Percentiles rank a stretch among this genome's conserved stretches.
These are phyloP conservation scores for Tenrec ecaudatus DNA, from an alignment of 2,113 vertebrate species.

Conservation along the genomic window DNA sequence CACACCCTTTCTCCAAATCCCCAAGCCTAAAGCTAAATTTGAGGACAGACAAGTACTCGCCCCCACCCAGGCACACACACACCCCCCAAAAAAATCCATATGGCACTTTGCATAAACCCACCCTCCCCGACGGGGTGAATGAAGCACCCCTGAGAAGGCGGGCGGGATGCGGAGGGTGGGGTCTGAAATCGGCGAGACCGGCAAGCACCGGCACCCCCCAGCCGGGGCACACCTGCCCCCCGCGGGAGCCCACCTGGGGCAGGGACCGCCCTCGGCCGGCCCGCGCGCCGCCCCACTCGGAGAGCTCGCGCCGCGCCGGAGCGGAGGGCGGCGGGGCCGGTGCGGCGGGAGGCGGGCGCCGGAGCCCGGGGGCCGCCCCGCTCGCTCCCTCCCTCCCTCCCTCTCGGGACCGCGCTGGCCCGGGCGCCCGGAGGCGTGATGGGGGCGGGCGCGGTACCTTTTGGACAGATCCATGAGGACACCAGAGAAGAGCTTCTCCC, in stretches of 20 bases:
- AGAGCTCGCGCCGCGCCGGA: background rate
- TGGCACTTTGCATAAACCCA: background rate
- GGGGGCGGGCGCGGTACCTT: constrained; percentile 88
- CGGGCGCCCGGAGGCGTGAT: background rate
- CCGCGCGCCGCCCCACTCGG: background rate
- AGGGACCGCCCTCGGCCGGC: constrained; percentile 15
- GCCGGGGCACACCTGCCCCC: constrained; percentile 49
- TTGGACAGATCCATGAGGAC: constrained; percentile 98
- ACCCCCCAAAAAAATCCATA: background rate
- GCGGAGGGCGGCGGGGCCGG: background rate
- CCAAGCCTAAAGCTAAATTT: background rate
- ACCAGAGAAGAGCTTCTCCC: constrained; percentile 96
- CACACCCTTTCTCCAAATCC: constrained; percentile 2
- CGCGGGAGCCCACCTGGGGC: constrained; percentile 55
- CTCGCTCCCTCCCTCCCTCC: constrained; percentile 61
- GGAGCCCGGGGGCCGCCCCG: background rate
- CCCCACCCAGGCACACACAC: background rate
- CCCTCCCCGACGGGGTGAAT: background rate
- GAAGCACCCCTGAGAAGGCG: background rate
- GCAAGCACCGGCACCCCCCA: background rate
- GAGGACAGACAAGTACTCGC: background rate
- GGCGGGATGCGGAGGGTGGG: background rate
- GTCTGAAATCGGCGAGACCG: background rate
- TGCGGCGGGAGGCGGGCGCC: background rate
- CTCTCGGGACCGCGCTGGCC: background rate